Percentiles rank a stretch among this genome's conserved stretches.
Conservation (phyloP, 2,888 invertebrate species). For the Geophilus truncorum region DNA sequence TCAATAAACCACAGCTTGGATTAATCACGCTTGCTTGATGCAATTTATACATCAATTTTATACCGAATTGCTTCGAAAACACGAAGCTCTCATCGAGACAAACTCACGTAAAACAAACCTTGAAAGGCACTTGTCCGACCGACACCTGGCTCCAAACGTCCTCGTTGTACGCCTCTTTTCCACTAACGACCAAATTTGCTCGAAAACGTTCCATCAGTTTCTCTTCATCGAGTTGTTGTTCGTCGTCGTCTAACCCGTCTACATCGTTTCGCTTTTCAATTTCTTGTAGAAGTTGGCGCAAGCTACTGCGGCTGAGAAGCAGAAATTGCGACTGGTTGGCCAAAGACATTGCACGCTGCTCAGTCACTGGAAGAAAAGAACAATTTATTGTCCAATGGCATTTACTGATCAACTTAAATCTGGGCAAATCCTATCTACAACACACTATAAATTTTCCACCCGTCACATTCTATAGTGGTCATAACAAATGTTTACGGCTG, state of each 20-base stretch:
- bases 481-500: conserved; percentile 3
- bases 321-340: conserved; percentile 83
- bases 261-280: conserved; percentile 13
- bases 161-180: conserved; percentile 68
- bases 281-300: conserved; percentile 58
- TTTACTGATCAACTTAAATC: conserved; percentile 18
- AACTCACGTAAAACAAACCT: conserved; percentile 51
- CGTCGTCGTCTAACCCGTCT: conserved; percentile 12
- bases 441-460: conserved; percentile 3
- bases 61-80: neutral
- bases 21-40: neutral
- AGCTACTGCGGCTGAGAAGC: conserved; percentile 70
- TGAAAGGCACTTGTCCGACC: conserved; percentile 62
- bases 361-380: neutral
- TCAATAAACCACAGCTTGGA: conserved; percentile 12
- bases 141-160: conserved; percentile 61
- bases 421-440: conserved; percentile 23
- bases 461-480: neutral
- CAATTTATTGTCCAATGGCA: conserved; percentile 15
- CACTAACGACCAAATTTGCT: conserved; percentile 80
- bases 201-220: conserved; percentile 73
- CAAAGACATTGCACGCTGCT: conserved; percentile 54
- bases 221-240: conserved; percentile 45
- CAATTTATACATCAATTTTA: neutral
- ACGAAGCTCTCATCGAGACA: neutral